Evolutionary conservation across 1,140 invertebrate species (phyloP), one percentile per base, ranked within the genome.

Genomic region (Sycophaga agraensis): DNA sequence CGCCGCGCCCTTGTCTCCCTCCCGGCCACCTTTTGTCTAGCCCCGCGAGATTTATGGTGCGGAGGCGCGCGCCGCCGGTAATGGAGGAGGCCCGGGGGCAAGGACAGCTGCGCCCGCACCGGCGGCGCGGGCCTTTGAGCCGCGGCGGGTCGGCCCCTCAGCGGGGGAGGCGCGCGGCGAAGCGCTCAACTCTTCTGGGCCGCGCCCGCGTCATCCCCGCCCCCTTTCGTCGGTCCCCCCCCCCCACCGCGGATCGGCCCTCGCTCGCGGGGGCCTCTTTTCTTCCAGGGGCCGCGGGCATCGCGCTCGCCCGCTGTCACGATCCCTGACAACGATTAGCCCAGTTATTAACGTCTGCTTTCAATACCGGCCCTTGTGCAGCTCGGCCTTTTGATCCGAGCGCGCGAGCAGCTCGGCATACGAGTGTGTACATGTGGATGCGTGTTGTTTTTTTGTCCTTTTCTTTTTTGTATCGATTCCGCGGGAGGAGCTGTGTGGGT

Each of bases 31-130:
- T 53, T 60, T 60, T 60, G 49, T 46, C 49, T 60, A 60, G 58
- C 6, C 49, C n/a, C 46, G n/a, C n/a, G 39, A 60, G 58, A 60
- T 60, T 60, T 60, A 60, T 60, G 19, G 58, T 49, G n/a, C 31
- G 51, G n/a, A n/a, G 40, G 40, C 24, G 11, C 39, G 24, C 9
- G 49, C 16, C 7, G 8, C n/a, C n/a, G n/a, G n/a, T n/a, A n/a
- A n/a, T n/a, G n/a, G 34, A n/a, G 54, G 12, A 21, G 17, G 54
- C 16, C 9, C 16, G 24, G 17, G 16, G 24, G 9, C 2, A 34
- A 43, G 24, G 39, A 31, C 14, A 24, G n/a, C 1, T 21, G 0
- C 9, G 0, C 4, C 2, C n/a, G 16, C 1, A 37, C 4, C 26
- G 12, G 11, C 12, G 26, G 21, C 11, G 12, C 12, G 22, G 34